These are phyloP conservation scores for Ceyx melanurus DNA, from an alignment of 2,113 vertebrate species.

Conservation along the genomic window DNA sequence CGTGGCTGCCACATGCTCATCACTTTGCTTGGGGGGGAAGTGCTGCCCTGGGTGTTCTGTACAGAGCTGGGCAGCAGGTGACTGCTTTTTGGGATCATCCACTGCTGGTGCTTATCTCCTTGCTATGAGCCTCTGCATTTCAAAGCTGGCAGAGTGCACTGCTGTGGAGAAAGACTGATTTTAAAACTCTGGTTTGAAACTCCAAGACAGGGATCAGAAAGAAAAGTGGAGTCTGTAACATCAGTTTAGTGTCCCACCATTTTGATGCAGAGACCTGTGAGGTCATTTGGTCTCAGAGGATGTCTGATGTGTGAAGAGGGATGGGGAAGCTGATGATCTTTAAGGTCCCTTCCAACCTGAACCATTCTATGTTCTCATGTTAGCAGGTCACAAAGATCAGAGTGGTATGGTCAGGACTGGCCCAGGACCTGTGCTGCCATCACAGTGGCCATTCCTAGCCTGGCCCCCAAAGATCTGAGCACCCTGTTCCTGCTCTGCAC, in stretches of 20 bases:
- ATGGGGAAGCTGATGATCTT: neutral
- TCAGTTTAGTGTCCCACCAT: neutral
- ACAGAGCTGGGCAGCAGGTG: neutral
- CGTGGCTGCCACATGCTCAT: neutral
- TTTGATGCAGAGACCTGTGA: neutral
- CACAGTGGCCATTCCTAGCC: neutral
- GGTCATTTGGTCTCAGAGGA: neutral
- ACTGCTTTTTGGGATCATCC: neutral
- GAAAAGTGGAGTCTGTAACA: neutral
- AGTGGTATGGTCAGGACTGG: neutral
- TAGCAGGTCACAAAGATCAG: neutral
- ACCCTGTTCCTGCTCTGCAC: accelerated
- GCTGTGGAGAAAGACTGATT: neutral
- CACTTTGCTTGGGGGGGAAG: neutral
- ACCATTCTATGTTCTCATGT: neutral
- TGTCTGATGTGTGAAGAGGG: neutral
- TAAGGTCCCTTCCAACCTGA: neutral
- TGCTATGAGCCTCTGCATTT: neutral
- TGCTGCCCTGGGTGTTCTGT: neutral
- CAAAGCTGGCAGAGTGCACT: accelerated
- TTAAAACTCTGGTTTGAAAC: neutral
- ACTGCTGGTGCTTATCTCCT: neutral
- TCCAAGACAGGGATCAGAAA: neutral
- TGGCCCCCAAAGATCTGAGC: neutral
- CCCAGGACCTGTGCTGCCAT: neutral